These are phyloP conservation scores for Cephus pulcher DNA, from an alignment of 2,888 invertebrate genomes.

Conservation along the genomic window DNA sequence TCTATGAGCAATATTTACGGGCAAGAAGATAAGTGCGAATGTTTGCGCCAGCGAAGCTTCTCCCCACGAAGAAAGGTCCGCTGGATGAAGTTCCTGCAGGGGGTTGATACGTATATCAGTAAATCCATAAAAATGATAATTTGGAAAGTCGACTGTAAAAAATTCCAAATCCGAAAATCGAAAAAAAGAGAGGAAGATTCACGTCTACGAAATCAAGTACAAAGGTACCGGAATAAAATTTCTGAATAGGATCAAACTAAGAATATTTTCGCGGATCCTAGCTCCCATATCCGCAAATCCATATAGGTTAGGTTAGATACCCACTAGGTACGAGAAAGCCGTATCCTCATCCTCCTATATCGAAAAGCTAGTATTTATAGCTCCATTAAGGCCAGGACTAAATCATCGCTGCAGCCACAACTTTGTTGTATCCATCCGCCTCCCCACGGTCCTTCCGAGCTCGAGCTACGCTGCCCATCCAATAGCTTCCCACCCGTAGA, in stretches of 20 bases:
- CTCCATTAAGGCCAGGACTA: constrained; percentile 73
- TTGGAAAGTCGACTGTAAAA: neutral
- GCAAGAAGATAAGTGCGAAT: constrained; percentile 56
- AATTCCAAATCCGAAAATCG: neutral
- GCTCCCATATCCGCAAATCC: neutral
- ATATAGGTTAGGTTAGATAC: neutral
- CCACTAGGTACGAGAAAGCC: constrained; percentile 20
- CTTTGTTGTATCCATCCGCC: constrained; percentile 62
- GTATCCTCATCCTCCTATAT: constrained; percentile 62
- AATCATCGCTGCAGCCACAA: constrained; percentile 71
- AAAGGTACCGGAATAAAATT: neutral
- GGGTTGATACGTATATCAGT: neutral
- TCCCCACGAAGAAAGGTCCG: constrained; percentile 2
- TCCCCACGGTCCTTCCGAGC: constrained; percentile 27
- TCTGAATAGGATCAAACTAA: neutral
- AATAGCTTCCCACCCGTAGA: constrained; percentile 52
- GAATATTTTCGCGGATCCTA: neutral
- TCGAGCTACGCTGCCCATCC: constrained; percentile 48
- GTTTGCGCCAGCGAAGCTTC: constrained; percentile 41
- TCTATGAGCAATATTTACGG: constrained; percentile 62
- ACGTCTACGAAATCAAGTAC: neutral
- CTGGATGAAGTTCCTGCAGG: neutral
- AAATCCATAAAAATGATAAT: neutral
- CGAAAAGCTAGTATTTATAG: constrained; percentile 73
- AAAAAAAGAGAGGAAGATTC: neutral